Percentiles rank a stretch among this genome's conserved stretches.
phyloP scores from a whole-genome alignment of 2,113 vertebrate genomes.

The Machaerirhynchus nigripectus region DNA sequence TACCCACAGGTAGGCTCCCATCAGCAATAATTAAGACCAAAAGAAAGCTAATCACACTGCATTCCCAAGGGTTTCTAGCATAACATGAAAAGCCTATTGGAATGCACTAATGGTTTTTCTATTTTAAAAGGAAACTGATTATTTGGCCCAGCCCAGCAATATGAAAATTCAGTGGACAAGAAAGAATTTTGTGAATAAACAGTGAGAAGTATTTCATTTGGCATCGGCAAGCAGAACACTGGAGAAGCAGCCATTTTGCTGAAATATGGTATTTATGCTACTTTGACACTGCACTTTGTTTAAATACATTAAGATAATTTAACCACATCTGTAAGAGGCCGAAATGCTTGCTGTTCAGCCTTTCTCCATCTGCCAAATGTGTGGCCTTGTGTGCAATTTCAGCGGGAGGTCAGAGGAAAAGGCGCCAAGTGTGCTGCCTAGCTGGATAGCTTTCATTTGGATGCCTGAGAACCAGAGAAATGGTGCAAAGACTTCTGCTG shows the following conservation, averaged over 20 bases:
- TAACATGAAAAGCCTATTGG: constrained; percentile 1
- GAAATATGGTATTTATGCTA: constrained; percentile 54
- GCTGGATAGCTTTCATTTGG: not conserved
- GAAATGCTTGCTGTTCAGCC: not conserved
- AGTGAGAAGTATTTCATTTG: constrained; percentile 54
- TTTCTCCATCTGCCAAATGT: not conserved
- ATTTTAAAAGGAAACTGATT: constrained; percentile 32
- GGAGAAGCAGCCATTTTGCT: constrained; percentile 35
- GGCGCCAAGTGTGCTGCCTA: not conserved
- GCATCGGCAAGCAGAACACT: not conserved
- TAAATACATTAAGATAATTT: constrained; percentile 52
- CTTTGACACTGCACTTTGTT: constrained; percentile 40
- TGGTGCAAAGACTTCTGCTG: not conserved
- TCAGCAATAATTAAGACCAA: not conserved
- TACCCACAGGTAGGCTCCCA: constrained; percentile 15
- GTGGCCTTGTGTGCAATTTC: not conserved
- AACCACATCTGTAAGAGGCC: constrained; percentile 20
- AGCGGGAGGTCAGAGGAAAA: not conserved
- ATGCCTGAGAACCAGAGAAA: not conserved
- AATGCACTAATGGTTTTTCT: constrained; percentile 9
- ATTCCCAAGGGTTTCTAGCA: not conserved
- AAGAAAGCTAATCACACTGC: not conserved
- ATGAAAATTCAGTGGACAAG: constrained; percentile 46
- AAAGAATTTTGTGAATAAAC: constrained; percentile 58
- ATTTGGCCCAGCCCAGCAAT: constrained; percentile 13